Conservation (phyloP, 2,888 invertebrate species). For the Apotomis betuletana region DNA sequence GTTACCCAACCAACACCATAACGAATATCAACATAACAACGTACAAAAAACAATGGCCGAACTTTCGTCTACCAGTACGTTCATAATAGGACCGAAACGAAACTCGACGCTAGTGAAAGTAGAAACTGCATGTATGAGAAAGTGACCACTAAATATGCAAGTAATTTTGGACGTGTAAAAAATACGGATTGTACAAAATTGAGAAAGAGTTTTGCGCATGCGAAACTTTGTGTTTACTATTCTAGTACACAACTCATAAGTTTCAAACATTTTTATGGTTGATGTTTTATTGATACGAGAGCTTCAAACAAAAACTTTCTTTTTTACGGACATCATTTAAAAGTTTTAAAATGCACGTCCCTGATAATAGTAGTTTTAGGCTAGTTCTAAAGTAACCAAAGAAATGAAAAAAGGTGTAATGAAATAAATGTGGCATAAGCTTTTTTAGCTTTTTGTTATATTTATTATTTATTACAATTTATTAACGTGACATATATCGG, state of each 20-base stretch:
- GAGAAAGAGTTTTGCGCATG: neutral
- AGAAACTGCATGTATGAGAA: constrained; percentile 55
- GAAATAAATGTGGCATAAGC: too few species aligned
- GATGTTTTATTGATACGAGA: too few species aligned
- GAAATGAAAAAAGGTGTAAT: too few species aligned
- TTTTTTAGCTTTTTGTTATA: too few species aligned
- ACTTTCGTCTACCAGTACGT: constrained; percentile 27
- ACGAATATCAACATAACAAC: constrained; percentile 32
- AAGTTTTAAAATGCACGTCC: too few species aligned
- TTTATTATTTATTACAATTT: too few species aligned
- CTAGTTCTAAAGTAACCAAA: too few species aligned
- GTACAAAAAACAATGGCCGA: constrained; percentile 21
- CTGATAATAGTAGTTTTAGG: too few species aligned
- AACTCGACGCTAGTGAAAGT: constrained; percentile 59
- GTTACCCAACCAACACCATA: constrained; percentile 26
- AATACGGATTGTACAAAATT: constrained; percentile 21
- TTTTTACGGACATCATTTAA: too few species aligned
- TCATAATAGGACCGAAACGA: constrained; percentile 33
- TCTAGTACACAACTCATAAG: neutral
- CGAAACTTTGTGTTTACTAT: neutral
- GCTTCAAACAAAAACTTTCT: too few species aligned
- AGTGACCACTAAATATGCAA: constrained; percentile 47
- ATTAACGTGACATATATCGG: too few species aligned
- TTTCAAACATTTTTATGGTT: neutral
- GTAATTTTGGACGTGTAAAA: constrained; percentile 49